These are phyloP conservation scores for Aromia moschata DNA, from an alignment of 2,888 invertebrate genomes.

Conservation along the genomic window DNA sequence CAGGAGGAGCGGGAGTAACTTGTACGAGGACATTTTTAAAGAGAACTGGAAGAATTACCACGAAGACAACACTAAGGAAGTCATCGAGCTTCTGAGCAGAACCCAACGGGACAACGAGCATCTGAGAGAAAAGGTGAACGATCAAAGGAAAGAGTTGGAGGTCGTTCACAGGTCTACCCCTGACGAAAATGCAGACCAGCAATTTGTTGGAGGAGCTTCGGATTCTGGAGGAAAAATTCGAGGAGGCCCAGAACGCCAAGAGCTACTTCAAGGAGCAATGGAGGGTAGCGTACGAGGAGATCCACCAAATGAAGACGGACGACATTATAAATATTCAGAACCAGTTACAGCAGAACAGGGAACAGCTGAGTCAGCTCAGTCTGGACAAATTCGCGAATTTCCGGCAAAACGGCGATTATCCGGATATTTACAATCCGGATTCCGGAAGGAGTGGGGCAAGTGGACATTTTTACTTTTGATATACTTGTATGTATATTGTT, in stretches of 20 bases:
- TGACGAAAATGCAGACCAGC: slow-evolving; percentile 74
- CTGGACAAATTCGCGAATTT: slow-evolving; percentile 26
- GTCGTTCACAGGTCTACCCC: slow-evolving; percentile 66
- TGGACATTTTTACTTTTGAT: slow-evolving; percentile 8
- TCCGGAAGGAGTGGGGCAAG: slow-evolving; percentile 5
- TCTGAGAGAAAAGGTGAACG: slow-evolving; percentile 53
- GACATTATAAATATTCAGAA: slow-evolving; percentile 66
- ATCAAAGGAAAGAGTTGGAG: slow-evolving; percentile 58
- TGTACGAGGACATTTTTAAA: slow-evolving; percentile 47
- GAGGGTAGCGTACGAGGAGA: slow-evolving; percentile 74
- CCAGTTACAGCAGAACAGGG: slow-evolving; percentile 64
- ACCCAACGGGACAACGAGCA: slow-evolving; percentile 56
- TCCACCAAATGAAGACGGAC: slow-evolving; percentile 70
- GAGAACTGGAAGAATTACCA: slow-evolving; percentile 54
- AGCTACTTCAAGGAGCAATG: slow-evolving; percentile 81
- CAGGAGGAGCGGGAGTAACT: slow-evolving; percentile 37
- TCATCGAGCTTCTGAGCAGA: slow-evolving; percentile 55
- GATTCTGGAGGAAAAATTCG: slow-evolving; percentile 71
- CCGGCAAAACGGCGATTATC: not conserved
- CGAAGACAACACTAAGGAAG: slow-evolving; percentile 48
- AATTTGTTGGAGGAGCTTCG: slow-evolving; percentile 74
- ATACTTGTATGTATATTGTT: not conserved
- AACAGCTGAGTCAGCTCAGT: slow-evolving; percentile 53
- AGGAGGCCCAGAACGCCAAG: slow-evolving; percentile 72
- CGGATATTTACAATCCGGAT: not conserved